Conservation (phyloP, 2,797 vertebrate species). For the Synaphobranchus kaupii region DNA sequence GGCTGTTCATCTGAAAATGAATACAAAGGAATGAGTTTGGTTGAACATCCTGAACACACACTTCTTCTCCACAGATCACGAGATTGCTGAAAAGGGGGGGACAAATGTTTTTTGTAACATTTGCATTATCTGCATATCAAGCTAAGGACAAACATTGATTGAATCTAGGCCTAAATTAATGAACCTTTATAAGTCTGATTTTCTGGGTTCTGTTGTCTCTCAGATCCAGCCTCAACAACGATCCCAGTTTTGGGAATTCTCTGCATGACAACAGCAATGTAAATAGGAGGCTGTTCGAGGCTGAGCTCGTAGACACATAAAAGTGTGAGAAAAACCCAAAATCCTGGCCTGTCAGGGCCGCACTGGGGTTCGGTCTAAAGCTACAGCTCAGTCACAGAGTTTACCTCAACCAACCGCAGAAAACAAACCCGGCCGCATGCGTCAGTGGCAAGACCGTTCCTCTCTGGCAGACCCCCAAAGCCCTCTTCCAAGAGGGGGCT, state of each 20-base stretch:
- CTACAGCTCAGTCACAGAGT: neutral
- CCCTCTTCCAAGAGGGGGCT: neutral
- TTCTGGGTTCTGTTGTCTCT: neutral
- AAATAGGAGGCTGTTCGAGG: neutral
- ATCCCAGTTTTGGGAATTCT: neutral
- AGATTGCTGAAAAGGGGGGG: neutral
- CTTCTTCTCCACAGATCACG: neutral
- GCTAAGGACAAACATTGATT: neutral
- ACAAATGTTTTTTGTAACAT: neutral
- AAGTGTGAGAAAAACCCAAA: neutral
- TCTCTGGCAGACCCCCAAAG: neutral
- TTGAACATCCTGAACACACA: neutral
- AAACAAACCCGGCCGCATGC: neutral
- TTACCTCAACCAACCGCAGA: conserved; percentile 8
- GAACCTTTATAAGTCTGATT: neutral
- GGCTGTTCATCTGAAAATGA: neutral
- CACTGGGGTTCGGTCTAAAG: neutral
- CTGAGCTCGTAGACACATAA: neutral
- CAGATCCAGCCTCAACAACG: neutral
- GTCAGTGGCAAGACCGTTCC: neutral
- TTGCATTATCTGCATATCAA: neutral
- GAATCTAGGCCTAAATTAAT: neutral
- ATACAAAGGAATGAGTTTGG: neutral
- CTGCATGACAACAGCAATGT: neutral
- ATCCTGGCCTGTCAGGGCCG: neutral